Evolutionary conservation across 2,888 invertebrate genomes (phyloP).

Genomic region (Nudaria mundana): DNA sequence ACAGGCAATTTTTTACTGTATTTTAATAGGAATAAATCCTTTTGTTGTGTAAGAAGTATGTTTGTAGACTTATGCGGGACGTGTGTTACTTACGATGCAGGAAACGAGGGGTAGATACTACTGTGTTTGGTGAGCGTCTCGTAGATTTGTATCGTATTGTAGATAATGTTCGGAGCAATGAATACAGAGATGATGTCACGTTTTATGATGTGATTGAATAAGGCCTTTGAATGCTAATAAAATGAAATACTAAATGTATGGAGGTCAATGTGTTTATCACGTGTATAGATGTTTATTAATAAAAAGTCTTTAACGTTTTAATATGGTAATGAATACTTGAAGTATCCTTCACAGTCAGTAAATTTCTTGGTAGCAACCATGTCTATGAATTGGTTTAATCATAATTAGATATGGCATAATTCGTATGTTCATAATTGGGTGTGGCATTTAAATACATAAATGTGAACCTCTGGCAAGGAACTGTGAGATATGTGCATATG

Average conservation of each 20-base stretch:
- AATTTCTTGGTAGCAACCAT: too few species aligned
- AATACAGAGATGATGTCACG: conserved; percentile 52
- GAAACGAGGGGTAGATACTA: conserved; percentile 70
- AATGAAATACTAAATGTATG: conserved; percentile 20
- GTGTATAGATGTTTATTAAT: too few species aligned
- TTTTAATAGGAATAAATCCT: conserved; percentile 33
- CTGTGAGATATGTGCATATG: too few species aligned
- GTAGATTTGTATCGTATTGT: conserved; percentile 65
- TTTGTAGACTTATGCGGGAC: conserved; percentile 55
- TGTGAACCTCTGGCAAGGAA: too few species aligned
- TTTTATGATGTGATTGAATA: conserved; percentile 52
- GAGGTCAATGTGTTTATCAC: conserved; percentile 17
- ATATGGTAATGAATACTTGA: too few species aligned
- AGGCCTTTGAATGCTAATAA: conserved; percentile 32
- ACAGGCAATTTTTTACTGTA: conserved; percentile 52
- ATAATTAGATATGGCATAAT: too few species aligned
- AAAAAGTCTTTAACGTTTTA: too few species aligned
- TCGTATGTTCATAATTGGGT: too few species aligned
- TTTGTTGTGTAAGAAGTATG: conserved; percentile 26
- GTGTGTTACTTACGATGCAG: conserved; percentile 67
- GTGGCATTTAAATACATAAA: too few species aligned
- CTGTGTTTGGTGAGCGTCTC: conserved; percentile 57
- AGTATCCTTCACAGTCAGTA: too few species aligned
- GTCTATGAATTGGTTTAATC: too few species aligned
- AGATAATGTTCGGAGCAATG: conserved; percentile 49